Evolutionary conservation across 2,797 vertebrate species (phyloP), one percentile per base, ranked within the genome.

Genomic region (Varecia variegata): DNA sequence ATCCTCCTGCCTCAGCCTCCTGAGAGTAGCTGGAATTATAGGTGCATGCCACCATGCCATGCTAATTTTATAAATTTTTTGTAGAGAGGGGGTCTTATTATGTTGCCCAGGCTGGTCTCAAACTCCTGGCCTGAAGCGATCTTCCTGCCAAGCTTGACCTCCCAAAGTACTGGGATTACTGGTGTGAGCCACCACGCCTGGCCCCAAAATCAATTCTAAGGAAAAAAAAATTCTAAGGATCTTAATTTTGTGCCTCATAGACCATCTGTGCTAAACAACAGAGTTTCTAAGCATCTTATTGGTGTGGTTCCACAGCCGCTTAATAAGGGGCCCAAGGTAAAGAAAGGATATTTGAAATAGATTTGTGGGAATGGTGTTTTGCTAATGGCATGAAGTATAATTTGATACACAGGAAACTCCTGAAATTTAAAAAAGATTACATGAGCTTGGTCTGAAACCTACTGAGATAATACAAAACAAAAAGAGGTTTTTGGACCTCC

Each of bases 401-500:
- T 74, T 86, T 82, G 79, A 93, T 65, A 82, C 74, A 68, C 47
- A 77, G 40, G 67, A 88, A 92, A 58, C 32, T 58, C 47, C 47
- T 32, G 30, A 40, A 27, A 67, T 92, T 96, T 87, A 67, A 89
- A 88, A 95, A 85, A 58, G 58, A 90, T 91, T 54, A 43, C 43
- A 54, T 87, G 92, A 86, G 54, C 15, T 94, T 74, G 54, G 30
- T 52, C 43, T 94, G 73, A 95, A 93, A 86, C 32, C 70, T 43
- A 38, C 58, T 73, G 73, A 67, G 47, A 71, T 38, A 87, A 17
- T 67, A 79, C 30, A 82, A 74, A 77, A 83, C 71, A 65, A 80
- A 79, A 94, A 83, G 82, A 93, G 3, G 21, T 86, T 58, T 90
- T 94, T 74, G 76, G 65, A 74, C 14, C n/a, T 27, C 86, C 20